Evolutionary conservation across 2,888 invertebrate genomes (phyloP).

Genomic region (Agonopterix subpropinquella): DNA sequence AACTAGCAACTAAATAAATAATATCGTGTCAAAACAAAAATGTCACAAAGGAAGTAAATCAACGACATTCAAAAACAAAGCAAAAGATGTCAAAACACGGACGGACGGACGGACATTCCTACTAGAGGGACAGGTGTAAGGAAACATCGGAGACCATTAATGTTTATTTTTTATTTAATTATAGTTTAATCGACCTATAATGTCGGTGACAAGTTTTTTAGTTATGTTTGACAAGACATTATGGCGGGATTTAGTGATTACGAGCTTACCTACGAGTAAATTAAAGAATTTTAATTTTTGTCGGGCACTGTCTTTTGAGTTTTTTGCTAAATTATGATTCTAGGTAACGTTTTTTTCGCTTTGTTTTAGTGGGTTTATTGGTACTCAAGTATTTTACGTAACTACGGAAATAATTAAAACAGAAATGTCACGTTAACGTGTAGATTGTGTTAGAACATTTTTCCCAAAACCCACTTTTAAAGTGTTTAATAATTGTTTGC

Average conservation of each 20-base stretch:
- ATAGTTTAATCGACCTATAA: constrained; percentile 14
- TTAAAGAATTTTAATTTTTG: no score
- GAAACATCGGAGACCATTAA: constrained; percentile 16
- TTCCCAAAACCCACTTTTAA: no score
- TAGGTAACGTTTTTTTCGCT: no score
- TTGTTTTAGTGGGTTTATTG: no score
- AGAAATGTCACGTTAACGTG: no score
- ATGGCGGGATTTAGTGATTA: neutral
- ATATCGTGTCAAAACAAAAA: constrained; percentile 8
- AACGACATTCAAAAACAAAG: constrained; percentile 27
- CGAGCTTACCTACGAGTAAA: neutral
- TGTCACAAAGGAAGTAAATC: constrained; percentile 27
- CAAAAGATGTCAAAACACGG: constrained; percentile 14
- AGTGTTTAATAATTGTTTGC: no score
- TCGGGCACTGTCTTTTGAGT: no score
- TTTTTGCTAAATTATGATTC: no score
- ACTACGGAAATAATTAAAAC: no score
- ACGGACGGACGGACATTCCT: constrained; percentile 25
- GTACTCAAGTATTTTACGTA: no score
- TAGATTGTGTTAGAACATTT: no score
- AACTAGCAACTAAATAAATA: no score
- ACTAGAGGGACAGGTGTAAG: constrained; percentile 30
- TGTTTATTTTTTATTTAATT: constrained; percentile 28
- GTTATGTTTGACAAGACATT: neutral
- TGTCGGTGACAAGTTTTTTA: constrained; percentile 10